Base-by-base conservation (phyloP, 1,140 invertebrate genomes). In the Apis laboriosa region DNA sequence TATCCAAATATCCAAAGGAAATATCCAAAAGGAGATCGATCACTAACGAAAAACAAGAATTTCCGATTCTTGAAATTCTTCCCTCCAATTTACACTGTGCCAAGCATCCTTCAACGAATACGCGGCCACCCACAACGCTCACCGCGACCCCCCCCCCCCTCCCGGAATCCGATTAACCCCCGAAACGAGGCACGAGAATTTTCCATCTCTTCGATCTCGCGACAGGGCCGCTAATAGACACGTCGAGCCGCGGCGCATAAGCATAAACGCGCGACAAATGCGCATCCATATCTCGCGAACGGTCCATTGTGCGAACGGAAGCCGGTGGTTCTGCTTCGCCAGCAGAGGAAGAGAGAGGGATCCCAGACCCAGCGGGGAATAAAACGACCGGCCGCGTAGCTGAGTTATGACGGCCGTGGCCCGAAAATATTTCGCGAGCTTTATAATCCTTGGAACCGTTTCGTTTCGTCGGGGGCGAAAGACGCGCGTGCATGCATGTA, bases 391-490 rank as follows among this genome's bases (percentile, higher is more conserved):
- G n/a, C 49, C 58, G 34, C 34, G 71, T 49, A 24, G 70, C 89
- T 91, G 91, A 92, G 87, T 92, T 92, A 92, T 90, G 89, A 88
- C 87, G 80, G 84, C 90, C 90, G 86, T 90, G 84, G 88, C 88
- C 90, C 89, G 84, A 92, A 92, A 92, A 92, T 92, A 92, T 92
- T 92, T 92, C 86, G 88, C 89, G 90, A 85, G 90, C 87, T 92
- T 91, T 89, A 92, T 92, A 92, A 92, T 91, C 86, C 86, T 89
- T 84, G 88, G 80, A 83, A 89, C 80, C 90, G 82, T 89, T 88
- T 84, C 90, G 82, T 89, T 88, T 84, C 88, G 78, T 80, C 81
- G 67, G 86, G 84, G 78, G 43, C 86, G 87, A 86, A 70, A 77
- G 75, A 88, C n/a, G 60, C 55, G 82, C 82, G 66, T 72, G 81